Conservation (phyloP, 2,888 invertebrate species). For the Nematopogon swammerdamellus region DNA sequence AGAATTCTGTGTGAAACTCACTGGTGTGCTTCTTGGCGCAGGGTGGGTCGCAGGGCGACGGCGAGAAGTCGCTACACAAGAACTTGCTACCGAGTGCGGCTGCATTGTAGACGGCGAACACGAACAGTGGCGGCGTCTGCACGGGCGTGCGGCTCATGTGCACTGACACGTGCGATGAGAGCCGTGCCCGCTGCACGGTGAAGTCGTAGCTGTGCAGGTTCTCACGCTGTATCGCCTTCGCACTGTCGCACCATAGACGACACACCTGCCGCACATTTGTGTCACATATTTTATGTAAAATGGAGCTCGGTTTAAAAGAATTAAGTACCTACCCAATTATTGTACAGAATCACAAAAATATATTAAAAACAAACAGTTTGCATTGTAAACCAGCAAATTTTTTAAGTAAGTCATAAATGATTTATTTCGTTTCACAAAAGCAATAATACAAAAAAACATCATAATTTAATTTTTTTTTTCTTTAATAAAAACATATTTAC, state of each 20-base stretch:
- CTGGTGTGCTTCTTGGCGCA: slow-evolving; percentile 35
- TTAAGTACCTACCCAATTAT: too few relatives aligned
- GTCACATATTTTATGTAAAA: too few relatives aligned
- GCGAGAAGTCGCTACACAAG: slow-evolving; percentile 23
- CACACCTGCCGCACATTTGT: too few relatives aligned
- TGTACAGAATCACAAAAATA: too few relatives aligned
- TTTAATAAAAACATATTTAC: too few relatives aligned
- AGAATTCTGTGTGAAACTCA: slow-evolving; percentile 26
- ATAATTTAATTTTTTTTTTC: too few relatives aligned
- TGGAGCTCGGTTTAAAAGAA: too few relatives aligned
- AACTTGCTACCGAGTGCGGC: not conserved
- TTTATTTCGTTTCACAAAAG: too few relatives aligned
- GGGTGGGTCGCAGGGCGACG: slow-evolving; percentile 25
- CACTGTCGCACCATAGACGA: slow-evolving; percentile 33
- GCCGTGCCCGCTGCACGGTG: slow-evolving; percentile 10
- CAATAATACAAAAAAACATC: too few relatives aligned
- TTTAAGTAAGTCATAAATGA: too few relatives aligned
- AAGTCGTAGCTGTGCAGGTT: slow-evolving; percentile 32
- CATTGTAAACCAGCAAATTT: too few relatives aligned
- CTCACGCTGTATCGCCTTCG: slow-evolving; percentile 29
- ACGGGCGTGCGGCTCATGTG: not conserved
- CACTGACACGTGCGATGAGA: not conserved
- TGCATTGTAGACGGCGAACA: not conserved
- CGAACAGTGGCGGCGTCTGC: not conserved
- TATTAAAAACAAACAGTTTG: too few relatives aligned